Evolutionary conservation across 2,888 invertebrate species (phyloP), one percentile per base, ranked within the genome.

Genomic region (Gymnocheta viridis): DNA sequence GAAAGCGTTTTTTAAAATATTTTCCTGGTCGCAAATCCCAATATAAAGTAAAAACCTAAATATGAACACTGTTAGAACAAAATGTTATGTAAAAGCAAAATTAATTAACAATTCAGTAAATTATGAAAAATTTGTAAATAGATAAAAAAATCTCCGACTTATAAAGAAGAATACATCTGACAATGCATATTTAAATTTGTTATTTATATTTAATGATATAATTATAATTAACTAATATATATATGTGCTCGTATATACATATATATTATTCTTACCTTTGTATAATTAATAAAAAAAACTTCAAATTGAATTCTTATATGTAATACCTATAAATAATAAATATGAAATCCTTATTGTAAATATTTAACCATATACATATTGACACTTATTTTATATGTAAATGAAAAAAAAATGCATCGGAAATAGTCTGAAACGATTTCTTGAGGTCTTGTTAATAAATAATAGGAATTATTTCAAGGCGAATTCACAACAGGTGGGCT

Each of bases 1-100:
- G 58, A 82, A 79, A 85, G 76, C 86, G 85, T 60, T 85, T 86
- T 69, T 69, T 87, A 79, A 86, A 87, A 80, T 85, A 85, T 77
- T 87, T 85, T 86, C 83, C 83, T 73, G 81, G 74, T 58, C 82
- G 82, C 62, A 72, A 72, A 35, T 51, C 72, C 12, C 66, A 72
- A 76, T 56, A 64, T 60, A 77, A 81, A 82, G 19, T 27, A 56
- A 54, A 47, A 66, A 54, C 14, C 14, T n/a, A 81, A 60, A 49
- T 29, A 14, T n/a, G 44, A 60, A 41, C 22, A 17, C 6, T 62
- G 7, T 51, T 67, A 62, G 29, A 58, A 66, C 4, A 51, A 67
- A 17, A 49, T 60, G 27, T 56, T 10, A 38, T 44, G 29, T n/a
- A n/a, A 38, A 60, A 32, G 38, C 9, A 69, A 38, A 38, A 62